phyloP scores from a whole-genome alignment of 2,888 invertebrate genomes.

The Synergus gifuensis region DNA sequence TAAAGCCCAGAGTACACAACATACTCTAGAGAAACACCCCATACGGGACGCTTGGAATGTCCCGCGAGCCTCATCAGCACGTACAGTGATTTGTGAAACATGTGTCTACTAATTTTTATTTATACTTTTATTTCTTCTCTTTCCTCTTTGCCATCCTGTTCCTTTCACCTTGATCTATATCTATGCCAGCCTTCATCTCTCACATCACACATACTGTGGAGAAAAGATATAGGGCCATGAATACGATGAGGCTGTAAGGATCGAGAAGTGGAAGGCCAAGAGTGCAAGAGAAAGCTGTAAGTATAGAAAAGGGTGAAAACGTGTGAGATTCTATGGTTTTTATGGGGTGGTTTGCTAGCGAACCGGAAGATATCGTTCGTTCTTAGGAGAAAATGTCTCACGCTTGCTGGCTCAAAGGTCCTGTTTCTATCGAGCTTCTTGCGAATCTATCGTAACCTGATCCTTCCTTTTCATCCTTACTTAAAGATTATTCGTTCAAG shows the following conservation, averaged over 20 bases:
- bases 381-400: slow-evolving; percentile 4
- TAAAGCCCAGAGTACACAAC: slow-evolving; percentile 48
- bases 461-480: not conserved
- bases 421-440: slow-evolving; percentile 12
- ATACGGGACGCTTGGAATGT: slow-evolving; percentile 56
- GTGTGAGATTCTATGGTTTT: slow-evolving; percentile 20
- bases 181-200: not conserved
- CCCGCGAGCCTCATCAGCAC: slow-evolving; percentile 61
- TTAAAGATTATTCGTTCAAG: not conserved
- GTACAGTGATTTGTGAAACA: slow-evolving; percentile 64
- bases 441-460: slow-evolving; percentile 10
- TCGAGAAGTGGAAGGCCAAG: not conserved
- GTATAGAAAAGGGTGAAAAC: slow-evolving; percentile 8
- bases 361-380: slow-evolving; percentile 18
- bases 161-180: not conserved
- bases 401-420: slow-evolving; percentile 10
- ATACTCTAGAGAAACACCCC: slow-evolving; percentile 43
- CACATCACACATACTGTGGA: not conserved
- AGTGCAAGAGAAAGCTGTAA: not conserved
- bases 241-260: not conserved
- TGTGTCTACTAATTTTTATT: slow-evolving; percentile 61
- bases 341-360: slow-evolving; percentile 3
- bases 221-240: slow-evolving; percentile 3
- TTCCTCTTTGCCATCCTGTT: slow-evolving; percentile 37
- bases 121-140: slow-evolving; percentile 45